These are phyloP conservation scores for Pangasius djambal DNA, from an alignment of 2,797 vertebrate species.

Conservation along the genomic window DNA sequence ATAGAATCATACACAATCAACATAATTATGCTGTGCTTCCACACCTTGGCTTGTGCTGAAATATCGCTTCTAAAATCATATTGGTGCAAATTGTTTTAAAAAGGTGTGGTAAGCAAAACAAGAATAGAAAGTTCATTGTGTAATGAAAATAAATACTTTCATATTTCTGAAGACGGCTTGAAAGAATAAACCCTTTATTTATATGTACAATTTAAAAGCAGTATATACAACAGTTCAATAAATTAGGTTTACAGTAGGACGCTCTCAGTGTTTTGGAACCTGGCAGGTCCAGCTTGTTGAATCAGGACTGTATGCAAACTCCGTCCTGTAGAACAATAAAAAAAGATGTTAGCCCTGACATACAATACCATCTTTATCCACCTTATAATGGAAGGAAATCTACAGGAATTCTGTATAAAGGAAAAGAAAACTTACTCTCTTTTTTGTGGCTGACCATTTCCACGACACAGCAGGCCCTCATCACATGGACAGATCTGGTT, in stretches of 20 bases:
- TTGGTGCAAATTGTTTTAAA: not conserved
- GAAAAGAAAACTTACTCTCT: conserved; percentile 75
- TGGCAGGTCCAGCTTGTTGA: conserved; percentile 76
- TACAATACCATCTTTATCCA: not conserved
- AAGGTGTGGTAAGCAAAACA: not conserved
- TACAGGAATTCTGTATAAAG: not conserved
- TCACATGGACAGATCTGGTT: conserved; percentile 87
- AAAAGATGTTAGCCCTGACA: conserved; percentile 19
- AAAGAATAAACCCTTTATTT: conserved; percentile 52
- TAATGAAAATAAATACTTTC: not conserved
- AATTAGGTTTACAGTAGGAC: not conserved
- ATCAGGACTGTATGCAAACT: conserved; percentile 73
- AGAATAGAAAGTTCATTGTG: not conserved
- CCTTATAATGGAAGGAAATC: not conserved
- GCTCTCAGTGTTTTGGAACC: conserved; percentile 64
- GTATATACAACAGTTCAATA: conserved; percentile 43
- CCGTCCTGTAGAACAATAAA: conserved; percentile 66
- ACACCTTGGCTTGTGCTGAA: not conserved
- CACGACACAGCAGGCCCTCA: conserved; percentile 79
- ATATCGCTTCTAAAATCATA: conserved; percentile 5
- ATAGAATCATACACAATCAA: not conserved
- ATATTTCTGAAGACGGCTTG: conserved; percentile 6
- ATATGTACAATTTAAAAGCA: conserved; percentile 53
- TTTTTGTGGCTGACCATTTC: conserved; percentile 47
- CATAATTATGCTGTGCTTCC: not conserved